These are phyloP conservation scores for Riptortus pedestris DNA, from an alignment of 1,140 invertebrate species.

Conservation along the genomic window DNA sequence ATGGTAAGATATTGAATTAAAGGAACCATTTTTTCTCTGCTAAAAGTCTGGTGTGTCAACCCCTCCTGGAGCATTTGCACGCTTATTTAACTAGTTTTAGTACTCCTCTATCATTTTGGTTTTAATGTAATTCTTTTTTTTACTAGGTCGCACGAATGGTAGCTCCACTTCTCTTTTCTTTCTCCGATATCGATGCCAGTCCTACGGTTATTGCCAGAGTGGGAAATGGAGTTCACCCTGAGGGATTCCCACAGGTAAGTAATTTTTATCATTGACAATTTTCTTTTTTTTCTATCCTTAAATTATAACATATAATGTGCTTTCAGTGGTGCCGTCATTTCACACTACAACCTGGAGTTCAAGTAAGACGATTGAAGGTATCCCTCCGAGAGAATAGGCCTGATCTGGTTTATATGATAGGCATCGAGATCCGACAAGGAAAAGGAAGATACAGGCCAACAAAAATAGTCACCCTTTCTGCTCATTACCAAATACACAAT, in stretches of 20 bases:
- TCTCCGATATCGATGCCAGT: slow-evolving; percentile 74
- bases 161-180: slow-evolving; percentile 86
- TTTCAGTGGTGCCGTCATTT: slow-evolving; percentile 55
- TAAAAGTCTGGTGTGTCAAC: too few species aligned
- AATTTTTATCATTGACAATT: not conserved
- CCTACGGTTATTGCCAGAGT: slow-evolving; percentile 54
- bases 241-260: slow-evolving; percentile 47
- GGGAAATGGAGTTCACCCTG: slow-evolving; percentile 54
- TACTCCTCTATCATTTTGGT: not conserved
- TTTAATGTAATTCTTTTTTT: not conserved
- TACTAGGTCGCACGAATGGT: slow-evolving; percentile 61
- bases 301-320: too few species aligned
- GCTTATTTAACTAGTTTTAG: not conserved
- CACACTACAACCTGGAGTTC: slow-evolving; percentile 63
- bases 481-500: slow-evolving; percentile 88
- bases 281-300: not conserved
- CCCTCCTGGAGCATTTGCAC: too few species aligned
- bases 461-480: slow-evolving; percentile 83
- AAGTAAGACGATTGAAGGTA: slow-evolving; percentile 54
- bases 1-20: too few species aligned
- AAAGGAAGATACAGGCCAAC: slow-evolving; percentile 80
- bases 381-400: slow-evolving; percentile 48
- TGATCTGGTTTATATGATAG: slow-evolving; percentile 62
- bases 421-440: slow-evolving; percentile 78
- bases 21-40: too few species aligned